phyloP scores from a whole-genome alignment of 2,797 vertebrate genomes.

The Anolis apletophallus region DNA sequence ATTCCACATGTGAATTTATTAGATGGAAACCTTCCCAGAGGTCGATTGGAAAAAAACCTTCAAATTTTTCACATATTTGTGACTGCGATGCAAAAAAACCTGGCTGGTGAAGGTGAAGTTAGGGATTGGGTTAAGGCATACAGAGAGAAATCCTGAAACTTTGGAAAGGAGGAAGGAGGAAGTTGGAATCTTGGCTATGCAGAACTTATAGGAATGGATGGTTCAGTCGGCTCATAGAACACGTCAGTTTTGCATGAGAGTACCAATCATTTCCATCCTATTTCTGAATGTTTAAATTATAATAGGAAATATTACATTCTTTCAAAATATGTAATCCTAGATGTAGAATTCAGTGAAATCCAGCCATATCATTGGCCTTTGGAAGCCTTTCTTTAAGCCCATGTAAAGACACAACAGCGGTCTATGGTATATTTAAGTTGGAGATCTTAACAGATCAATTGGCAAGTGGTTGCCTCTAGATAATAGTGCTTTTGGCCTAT shows the following conservation, averaged over 20 bases:
- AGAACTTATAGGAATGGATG: background rate
- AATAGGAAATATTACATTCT: background rate
- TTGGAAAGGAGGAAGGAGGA: background rate
- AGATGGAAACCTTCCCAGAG: background rate
- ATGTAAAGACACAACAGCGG: background rate
- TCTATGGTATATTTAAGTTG: background rate
- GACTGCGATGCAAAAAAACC: background rate
- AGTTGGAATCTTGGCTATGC: background rate
- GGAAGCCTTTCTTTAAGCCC: background rate
- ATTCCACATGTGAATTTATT: background rate
- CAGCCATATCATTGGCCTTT: background rate
- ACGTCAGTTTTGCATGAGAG: background rate
- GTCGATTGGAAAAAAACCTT: background rate
- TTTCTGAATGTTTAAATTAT: background rate
- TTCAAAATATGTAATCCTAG: background rate
- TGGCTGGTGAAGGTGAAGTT: background rate
- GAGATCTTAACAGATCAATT: background rate
- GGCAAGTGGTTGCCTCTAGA: background rate
- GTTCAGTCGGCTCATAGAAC: background rate
- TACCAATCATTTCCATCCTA: background rate
- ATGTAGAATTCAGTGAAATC: background rate
- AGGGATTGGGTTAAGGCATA: background rate
- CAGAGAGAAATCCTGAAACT: background rate
- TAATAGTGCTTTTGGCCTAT: background rate
- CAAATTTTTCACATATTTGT: background rate